Evolutionary conservation across 2,888 invertebrate genomes (phyloP).

Genomic region (Malachius bipustulatus): DNA sequence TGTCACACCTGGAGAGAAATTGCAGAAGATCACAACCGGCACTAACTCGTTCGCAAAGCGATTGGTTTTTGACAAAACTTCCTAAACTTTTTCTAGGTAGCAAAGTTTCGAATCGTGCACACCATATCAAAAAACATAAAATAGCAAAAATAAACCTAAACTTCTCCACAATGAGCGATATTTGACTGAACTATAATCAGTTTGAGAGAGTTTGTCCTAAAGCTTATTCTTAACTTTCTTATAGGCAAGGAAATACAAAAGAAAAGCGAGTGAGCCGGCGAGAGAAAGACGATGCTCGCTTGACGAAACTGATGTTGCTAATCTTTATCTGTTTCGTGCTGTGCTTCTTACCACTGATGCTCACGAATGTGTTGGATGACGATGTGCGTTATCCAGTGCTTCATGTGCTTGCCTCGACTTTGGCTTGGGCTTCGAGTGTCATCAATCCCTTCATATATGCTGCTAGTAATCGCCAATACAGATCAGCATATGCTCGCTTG

Average conservation of each 20-base stretch:
- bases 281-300: conserved; percentile 60
- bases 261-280: conserved; percentile 28
- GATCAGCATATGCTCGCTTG: conserved; percentile 47
- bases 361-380: conserved; percentile 80
- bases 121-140: too few species aligned
- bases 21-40: too few species aligned
- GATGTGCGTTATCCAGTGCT: conserved; percentile 58
- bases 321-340: conserved; percentile 79
- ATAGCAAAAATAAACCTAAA: too few species aligned
- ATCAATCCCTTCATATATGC: conserved; percentile 87
- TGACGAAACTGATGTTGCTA: conserved; percentile 76
- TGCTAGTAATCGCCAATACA: conserved; percentile 74
- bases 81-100: too few species aligned
- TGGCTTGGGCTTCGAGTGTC: conserved; percentile 84
- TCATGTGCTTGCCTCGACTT: conserved; percentile 71
- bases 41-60: too few species aligned
- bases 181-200: too few species aligned
- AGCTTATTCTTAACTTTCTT: conserved; percentile 18
- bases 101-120: too few species aligned
- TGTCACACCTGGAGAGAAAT: too few species aligned
- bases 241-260: conserved; percentile 23
- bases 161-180: too few species aligned
- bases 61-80: too few species aligned
- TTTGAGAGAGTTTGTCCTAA: too few species aligned
- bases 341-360: conserved; percentile 79